Percentiles rank a stretch among this genome's conserved stretches.
Conservation (phyloP, 2,797 vertebrate genomes). For the Vultur gryphus region DNA sequence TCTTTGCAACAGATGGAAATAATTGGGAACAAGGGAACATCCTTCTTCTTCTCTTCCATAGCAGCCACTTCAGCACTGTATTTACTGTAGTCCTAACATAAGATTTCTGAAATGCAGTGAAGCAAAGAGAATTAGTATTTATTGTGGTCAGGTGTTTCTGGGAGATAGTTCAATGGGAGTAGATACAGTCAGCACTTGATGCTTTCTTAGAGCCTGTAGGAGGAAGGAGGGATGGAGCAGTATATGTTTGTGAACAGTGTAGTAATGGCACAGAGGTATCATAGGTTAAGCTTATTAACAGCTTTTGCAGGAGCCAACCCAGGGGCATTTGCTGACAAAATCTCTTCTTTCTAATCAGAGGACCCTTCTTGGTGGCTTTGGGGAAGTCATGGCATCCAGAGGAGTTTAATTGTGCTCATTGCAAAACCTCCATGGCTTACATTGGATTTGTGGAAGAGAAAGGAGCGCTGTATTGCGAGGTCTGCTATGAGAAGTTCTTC, state of each 20-base stretch:
- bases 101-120: background rate
- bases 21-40: background rate
- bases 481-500: constrained; percentile 94
- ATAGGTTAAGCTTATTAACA: background rate
- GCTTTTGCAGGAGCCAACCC: background rate
- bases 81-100: background rate
- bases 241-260: background rate
- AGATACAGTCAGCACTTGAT: background rate
- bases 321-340: background rate
- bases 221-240: background rate
- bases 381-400: constrained; percentile 98
- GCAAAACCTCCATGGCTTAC: constrained; percentile 88
- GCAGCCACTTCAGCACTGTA: background rate
- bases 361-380: constrained; percentile 94
- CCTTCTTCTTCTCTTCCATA: background rate
- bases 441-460: constrained; percentile 93
- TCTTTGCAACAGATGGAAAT: background rate
- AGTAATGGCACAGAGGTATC: background rate
- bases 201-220: background rate
- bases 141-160: background rate
- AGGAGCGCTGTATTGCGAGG: constrained; percentile 88
- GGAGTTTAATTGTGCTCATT: constrained; percentile 92
- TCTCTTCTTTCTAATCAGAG: constrained; percentile 75
- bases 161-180: background rate
- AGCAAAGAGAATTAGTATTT: background rate